A percentile compares a stretch with the other conserved stretches of the same genome.
These are phyloP conservation scores for Gnathonemus echidnorhynchus DNA, from an alignment of 2,113 vertebrate genomes.

Conservation along the genomic window DNA sequence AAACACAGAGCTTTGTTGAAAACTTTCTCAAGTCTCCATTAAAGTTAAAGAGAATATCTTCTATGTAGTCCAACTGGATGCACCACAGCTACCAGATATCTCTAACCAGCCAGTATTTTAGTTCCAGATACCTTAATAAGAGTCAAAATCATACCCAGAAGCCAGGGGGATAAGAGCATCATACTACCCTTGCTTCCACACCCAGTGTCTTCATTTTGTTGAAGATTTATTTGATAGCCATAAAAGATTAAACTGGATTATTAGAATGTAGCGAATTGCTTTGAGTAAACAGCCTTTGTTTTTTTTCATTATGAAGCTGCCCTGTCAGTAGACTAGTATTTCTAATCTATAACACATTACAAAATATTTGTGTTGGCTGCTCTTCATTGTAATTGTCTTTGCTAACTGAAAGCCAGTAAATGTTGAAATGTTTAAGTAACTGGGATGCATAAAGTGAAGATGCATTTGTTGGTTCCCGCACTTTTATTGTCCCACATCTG, in stretches of 20 bases:
- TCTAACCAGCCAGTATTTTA: neutral
- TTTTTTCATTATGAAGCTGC: neutral
- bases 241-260: neutral
- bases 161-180: neutral
- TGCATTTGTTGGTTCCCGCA: neutral
- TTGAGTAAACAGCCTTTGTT: neutral
- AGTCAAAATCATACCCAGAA: neutral
- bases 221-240: neutral
- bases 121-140: neutral
- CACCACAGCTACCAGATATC: neutral
- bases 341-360: neutral
- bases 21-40: neutral
- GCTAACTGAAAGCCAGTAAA: neutral
- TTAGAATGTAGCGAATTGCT: neutral
- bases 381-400: neutral
- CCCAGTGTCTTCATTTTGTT: neutral
- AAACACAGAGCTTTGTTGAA: neutral
- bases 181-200: neutral
- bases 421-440: neutral
- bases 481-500: neutral
- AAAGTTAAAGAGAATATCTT: neutral
- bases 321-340: neutral
- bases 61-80: neutral
- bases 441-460: neutral
- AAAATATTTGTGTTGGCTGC: neutral